Evolutionary conservation across 2,113 vertebrate species (phyloP).

Genomic region (Columbina picui): DNA sequence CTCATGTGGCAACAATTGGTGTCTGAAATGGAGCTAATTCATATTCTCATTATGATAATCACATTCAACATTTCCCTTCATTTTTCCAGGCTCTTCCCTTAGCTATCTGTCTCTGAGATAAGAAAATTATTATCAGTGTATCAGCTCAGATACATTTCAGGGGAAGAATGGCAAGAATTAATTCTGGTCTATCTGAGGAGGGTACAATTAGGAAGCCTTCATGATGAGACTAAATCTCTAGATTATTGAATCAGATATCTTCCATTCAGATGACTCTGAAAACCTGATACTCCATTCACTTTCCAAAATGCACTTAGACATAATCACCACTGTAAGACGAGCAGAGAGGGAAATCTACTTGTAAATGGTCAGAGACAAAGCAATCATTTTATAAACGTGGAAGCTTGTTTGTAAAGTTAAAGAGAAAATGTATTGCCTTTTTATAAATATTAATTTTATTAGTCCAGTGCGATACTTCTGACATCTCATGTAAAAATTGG

Average conservation of each 20-base stretch:
- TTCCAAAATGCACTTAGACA: neutral
- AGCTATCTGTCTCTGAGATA: constrained; percentile 25
- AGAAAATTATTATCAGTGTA: constrained; percentile 49
- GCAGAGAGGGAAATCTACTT: neutral
- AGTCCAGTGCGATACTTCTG: neutral
- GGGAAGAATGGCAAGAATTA: constrained; percentile 53
- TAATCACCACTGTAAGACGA: neutral
- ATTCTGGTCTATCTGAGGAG: constrained; percentile 15
- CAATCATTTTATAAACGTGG: neutral
- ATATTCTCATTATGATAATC: constrained; percentile 55
- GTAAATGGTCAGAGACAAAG: neutral
- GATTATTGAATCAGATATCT: constrained; percentile 19
- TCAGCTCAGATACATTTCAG: constrained; percentile 45
- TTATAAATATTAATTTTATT: neutral
- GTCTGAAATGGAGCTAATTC: constrained; percentile 51
- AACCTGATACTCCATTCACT: neutral
- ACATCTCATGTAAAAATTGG: neutral
- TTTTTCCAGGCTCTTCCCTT: constrained; percentile 7
- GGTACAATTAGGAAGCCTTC: constrained; percentile 40
- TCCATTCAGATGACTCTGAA: neutral
- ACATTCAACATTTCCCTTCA: constrained; percentile 42
- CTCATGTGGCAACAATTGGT: neutral
- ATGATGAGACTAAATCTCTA: constrained; percentile 37
- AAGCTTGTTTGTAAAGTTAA: neutral
- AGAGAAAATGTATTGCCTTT: neutral